A percentile compares a stretch with the other conserved stretches of the same genome.
Conservation (phyloP, 2,113 vertebrate genomes). For the Brachionichthys hirsutus region DNA sequence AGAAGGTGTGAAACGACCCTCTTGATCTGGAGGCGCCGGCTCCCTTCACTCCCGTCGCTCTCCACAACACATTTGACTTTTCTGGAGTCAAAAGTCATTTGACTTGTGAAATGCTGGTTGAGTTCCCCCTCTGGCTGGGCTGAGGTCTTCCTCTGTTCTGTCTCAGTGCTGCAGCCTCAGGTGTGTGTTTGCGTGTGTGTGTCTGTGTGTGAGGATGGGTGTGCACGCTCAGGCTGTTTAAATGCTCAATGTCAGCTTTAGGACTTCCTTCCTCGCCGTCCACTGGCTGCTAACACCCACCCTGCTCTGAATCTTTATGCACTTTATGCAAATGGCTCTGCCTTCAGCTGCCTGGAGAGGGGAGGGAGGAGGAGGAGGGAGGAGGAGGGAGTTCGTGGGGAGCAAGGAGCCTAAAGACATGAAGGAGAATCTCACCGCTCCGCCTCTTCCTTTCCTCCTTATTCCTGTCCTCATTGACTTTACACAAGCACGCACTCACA, state of each 20-base stretch:
- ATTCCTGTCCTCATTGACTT: no score
- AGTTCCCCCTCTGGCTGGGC: neutral
- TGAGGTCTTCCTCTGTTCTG: constrained; percentile 32
- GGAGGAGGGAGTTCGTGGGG: neutral
- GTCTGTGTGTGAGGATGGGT: constrained; percentile 13
- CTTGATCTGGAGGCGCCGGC: neutral
- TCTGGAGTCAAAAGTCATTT: constrained; percentile 23
- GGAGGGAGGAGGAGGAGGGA: constrained; percentile 5
- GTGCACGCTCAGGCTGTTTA: no score
- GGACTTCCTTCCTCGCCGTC: constrained; percentile 40
- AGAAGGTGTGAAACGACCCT: constrained; percentile 22
- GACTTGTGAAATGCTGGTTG: neutral
- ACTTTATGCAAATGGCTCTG: constrained; percentile 65
- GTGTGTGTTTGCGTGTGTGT: constrained; percentile 37
- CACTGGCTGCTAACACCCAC: constrained; percentile 60
- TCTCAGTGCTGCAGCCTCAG: constrained; percentile 16
- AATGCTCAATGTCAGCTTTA: constrained; percentile 6
- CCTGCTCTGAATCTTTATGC: constrained; percentile 55
- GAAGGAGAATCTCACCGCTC: constrained; percentile 2
- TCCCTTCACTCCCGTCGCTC: constrained; percentile 26
- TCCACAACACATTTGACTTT: constrained; percentile 26
- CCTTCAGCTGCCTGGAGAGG: constrained; percentile 47
- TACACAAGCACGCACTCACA: no score
- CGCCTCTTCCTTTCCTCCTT: no score
- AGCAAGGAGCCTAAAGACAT: neutral